A percentile compares a stretch with the other conserved stretches of the same genome.
Evolutionary conservation across 1,140 invertebrate species (phyloP).

Genomic region (Cydia strobilella): DNA sequence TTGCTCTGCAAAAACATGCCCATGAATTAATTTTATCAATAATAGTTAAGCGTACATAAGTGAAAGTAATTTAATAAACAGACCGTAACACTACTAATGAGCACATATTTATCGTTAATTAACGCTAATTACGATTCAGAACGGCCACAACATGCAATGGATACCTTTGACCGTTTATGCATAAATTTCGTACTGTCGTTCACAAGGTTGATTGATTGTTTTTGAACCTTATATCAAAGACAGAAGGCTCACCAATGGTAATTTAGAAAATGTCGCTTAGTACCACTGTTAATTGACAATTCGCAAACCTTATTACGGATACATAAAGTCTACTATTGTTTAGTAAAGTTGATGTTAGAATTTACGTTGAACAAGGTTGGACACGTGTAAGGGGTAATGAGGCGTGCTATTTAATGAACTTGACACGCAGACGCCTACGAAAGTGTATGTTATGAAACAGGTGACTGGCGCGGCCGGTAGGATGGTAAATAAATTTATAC

Average conservation of each 20-base stretch:
- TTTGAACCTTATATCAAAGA: too few species aligned
- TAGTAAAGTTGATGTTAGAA: background rate
- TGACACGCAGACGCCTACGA: background rate
- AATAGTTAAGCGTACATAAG: background rate
- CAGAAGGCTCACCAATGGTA: too few species aligned
- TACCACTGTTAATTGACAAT: too few species aligned
- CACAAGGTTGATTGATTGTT: too few species aligned
- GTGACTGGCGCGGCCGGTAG: background rate
- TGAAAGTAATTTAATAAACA: background rate
- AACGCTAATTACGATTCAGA: constrained; percentile 5
- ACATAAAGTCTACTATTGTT: too few species aligned
- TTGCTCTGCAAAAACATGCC: too few species aligned
- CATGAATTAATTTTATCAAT: too few species aligned
- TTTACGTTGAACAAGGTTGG: constrained; percentile 1
- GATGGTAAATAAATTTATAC: background rate
- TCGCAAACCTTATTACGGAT: too few species aligned
- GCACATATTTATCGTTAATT: constrained; percentile 9
- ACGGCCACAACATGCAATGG: background rate
- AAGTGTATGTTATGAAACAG: background rate
- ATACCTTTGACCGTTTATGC: constrained; percentile 12
- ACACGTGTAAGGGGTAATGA: constrained; percentile 4
- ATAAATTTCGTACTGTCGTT: background rate
- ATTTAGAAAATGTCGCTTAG: too few species aligned
- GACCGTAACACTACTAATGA: background rate
- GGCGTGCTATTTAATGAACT: background rate